phyloP scores from a whole-genome alignment of 2,797 vertebrate genomes.

The Oreortyx pictus region DNA sequence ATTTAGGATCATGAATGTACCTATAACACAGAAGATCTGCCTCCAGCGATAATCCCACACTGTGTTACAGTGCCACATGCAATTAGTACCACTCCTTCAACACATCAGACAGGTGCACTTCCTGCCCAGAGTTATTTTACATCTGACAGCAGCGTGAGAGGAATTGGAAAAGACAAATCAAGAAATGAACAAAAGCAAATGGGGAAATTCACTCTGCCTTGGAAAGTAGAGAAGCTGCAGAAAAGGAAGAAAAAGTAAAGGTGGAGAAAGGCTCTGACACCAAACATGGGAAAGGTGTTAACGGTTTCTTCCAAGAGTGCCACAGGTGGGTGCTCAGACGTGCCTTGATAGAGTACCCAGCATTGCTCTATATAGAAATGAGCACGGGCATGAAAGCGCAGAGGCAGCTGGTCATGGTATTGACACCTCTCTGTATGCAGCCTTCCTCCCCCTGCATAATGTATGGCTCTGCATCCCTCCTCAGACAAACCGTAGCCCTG shows the following conservation, averaged over 20 bases:
- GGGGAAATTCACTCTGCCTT: neutral
- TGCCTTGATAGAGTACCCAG: neutral
- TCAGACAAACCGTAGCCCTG: neutral
- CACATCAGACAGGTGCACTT: conserved; percentile 11
- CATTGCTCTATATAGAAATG: fast-evolving
- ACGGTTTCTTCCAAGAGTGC: neutral
- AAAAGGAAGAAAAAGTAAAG: neutral
- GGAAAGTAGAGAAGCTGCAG: neutral
- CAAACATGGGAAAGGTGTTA: neutral
- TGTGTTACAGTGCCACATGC: neutral
- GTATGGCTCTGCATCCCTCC: neutral
- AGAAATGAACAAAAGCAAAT: neutral
- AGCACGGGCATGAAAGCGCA: neutral
- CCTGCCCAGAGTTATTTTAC: conserved; percentile 22
- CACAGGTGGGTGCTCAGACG: fast-evolving
- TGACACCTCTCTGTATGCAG: neutral
- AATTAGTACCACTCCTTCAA: conserved; percentile 21
- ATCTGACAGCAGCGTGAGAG: neutral
- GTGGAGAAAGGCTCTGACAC: neutral
- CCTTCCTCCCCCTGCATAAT: neutral
- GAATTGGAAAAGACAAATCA: neutral
- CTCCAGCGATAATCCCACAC: conserved; percentile 2
- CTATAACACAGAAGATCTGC: conserved; percentile 15
- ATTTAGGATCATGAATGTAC: neutral
- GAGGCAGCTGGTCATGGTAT: neutral